Conservation (phyloP, 2,113 vertebrate species). For the Laticauda laticaudata region DNA sequence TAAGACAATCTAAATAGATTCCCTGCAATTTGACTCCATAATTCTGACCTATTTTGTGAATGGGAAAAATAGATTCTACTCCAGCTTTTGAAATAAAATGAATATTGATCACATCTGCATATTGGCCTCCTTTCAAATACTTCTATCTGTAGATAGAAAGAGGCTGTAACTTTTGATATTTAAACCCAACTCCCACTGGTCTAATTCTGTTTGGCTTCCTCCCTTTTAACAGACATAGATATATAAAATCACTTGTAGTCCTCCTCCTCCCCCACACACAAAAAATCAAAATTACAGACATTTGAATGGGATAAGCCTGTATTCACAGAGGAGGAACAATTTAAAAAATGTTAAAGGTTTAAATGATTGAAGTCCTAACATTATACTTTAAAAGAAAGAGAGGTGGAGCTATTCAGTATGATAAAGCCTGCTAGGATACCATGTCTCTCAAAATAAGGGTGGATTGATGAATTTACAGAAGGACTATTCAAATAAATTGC, state of each 20-base stretch:
- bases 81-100: slow-evolving; percentile 18
- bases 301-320: slow-evolving; percentile 28
- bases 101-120: slow-evolving; percentile 6
- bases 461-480: not conserved
- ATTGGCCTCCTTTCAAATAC: not conserved
- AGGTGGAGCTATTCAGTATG: not conserved
- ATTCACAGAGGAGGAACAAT: not conserved
- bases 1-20: not conserved
- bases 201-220: not conserved
- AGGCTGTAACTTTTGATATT: slow-evolving; percentile 38
- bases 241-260: not conserved
- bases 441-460: not conserved
- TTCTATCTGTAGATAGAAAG: slow-evolving; percentile 15
- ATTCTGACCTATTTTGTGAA: slow-evolving; percentile 11
- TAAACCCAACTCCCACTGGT: not conserved
- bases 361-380: not conserved
- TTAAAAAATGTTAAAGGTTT: not conserved
- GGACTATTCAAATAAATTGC: not conserved
- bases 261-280: not conserved
- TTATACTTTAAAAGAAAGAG: not conserved
- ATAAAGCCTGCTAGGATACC: not conserved
- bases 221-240: slow-evolving; percentile 1
- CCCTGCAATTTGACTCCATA: not conserved
- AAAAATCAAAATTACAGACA: not conserved
- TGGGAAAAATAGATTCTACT: not conserved